Conservation (phyloP, 2,888 invertebrate genomes). For the Pyrochroa serraticornis region DNA sequence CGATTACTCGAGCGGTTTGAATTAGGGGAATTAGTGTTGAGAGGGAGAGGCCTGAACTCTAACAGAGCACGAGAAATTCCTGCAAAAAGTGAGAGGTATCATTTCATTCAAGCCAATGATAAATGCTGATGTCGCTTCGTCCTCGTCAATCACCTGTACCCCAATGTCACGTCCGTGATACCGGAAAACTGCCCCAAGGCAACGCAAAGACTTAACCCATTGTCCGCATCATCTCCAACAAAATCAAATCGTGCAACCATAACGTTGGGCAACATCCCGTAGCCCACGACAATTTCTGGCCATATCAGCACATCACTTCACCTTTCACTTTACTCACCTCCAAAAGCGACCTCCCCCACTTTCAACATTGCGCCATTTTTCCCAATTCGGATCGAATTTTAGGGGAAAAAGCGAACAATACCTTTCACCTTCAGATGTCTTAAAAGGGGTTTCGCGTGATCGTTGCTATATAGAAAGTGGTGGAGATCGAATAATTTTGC, state of each 20-base stretch:
- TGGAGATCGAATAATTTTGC: constrained; percentile 16
- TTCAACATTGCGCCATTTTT: too few relatives aligned
- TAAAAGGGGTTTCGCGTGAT: constrained; percentile 1
- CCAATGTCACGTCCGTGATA: constrained; percentile 14
- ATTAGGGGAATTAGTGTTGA: too few relatives aligned
- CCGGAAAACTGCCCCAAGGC: constrained; percentile 3
- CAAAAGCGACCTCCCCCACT: constrained; percentile 14
- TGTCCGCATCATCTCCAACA: not conserved
- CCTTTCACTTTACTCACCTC: constrained; percentile 17
- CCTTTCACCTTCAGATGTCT: not conserved
- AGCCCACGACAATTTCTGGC: constrained; percentile 13
- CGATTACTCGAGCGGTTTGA: too few relatives aligned
- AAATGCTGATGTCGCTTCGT: constrained; percentile 20
- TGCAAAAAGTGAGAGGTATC: constrained; percentile 22
- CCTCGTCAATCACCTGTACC: constrained; percentile 19
- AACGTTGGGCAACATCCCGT: constrained; percentile 10
- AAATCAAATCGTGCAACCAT: constrained; percentile 3
- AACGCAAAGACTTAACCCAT: not conserved
- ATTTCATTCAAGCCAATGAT: constrained; percentile 15
- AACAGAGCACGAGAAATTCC: constrained; percentile 1
- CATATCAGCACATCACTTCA: constrained; percentile 9
- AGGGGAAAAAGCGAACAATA: too few relatives aligned
- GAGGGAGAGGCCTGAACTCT: not conserved
- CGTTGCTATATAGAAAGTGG: constrained; percentile 11
- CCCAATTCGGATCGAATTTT: too few relatives aligned